Base-by-base conservation (phyloP, 2,113 vertebrate genomes). In the Lontra canadensis region DNA sequence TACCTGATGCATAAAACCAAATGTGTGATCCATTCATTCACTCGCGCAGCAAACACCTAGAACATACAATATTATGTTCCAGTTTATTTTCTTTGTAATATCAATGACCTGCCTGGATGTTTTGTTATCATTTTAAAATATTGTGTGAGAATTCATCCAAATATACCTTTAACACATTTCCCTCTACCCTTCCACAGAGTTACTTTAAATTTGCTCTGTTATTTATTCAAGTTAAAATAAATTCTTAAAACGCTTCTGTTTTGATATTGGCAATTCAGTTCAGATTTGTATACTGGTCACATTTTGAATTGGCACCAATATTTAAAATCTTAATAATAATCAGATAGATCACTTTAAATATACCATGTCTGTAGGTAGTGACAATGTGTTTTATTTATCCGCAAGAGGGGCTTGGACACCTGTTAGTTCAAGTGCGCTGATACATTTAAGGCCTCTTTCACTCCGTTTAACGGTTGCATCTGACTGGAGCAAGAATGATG, bases 401-500 rank as follows among this genome's bases (percentile, higher is more conserved):
- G 34, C 3, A 90, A 87, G 15, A 21, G n/a, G 42, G 63, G 14
- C 49, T 85, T 84, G 86, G 18, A 71, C 0, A 4, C 80, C 52
- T 96, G 69, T 89, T 96, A 98, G 90, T 98, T 98, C 74, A 98
- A 98, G 88, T 97, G 98, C 21, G 94, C 96, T 92, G 98, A 97
- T 97, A 98, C 11, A 76, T 97, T 98, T 95, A 98, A 98, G 97
- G 98, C 74, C 86, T 98, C 97, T 96, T 98, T 98, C 90, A 98
- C 39, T 92, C 95, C 95, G 3, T 97, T 98, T 52, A 98, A 84
- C 42, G 97, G 97, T 88, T 98, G 98, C 39, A 96, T 97, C 71
- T 98, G 98, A 79, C 97, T 97, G 42, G 98, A 98, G 96, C 98
- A 99, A 88, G 98, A 98, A 95, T 99, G 98, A 36, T 97, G 98